phyloP scores from a whole-genome alignment of 1,140 invertebrate species.

The Aphelinus certus region DNA sequence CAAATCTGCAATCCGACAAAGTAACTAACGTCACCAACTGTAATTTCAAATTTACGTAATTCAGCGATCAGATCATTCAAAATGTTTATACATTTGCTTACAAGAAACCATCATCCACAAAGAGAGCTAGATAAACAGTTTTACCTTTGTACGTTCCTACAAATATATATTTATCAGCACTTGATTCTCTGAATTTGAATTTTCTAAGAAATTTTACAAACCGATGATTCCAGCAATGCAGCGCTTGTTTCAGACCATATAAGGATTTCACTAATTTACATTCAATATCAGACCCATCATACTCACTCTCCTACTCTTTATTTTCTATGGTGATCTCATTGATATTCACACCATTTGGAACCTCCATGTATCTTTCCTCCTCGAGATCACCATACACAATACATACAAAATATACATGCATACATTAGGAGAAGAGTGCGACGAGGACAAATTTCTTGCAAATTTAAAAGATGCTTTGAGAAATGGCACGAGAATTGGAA shows the following conservation, averaged over 20 bases:
- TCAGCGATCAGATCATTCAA: neutral
- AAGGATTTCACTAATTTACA: slow-evolving; percentile 39
- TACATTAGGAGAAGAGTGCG: too few relatives aligned
- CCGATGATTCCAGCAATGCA: slow-evolving; percentile 44
- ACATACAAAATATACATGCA: too few relatives aligned
- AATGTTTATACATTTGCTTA: slow-evolving; percentile 7
- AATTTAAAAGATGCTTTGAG: too few relatives aligned
- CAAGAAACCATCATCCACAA: slow-evolving; percentile 35
- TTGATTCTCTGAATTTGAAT: slow-evolving; percentile 39
- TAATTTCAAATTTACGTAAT: slow-evolving; percentile 39
- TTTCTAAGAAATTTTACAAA: slow-evolving; percentile 43
- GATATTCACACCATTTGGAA: too few relatives aligned
- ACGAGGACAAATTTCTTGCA: too few relatives aligned
- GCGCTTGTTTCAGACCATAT: slow-evolving; percentile 46
- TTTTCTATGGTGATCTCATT: too few relatives aligned
- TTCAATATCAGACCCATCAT: neutral
- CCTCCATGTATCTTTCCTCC: too few relatives aligned
- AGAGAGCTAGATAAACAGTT: slow-evolving; percentile 37
- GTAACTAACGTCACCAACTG: neutral
- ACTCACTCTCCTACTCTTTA: too few relatives aligned
- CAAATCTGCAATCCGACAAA: slow-evolving; percentile 39
- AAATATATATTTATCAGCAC: slow-evolving; percentile 48
- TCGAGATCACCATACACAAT: too few relatives aligned
- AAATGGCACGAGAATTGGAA: too few relatives aligned
- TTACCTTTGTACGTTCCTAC: neutral